Percentiles rank a stretch among this genome's conserved stretches.
phyloP scores from a whole-genome alignment of 35 echinoderm and acorn worm species.

The Apostichopus parvimensis region DNA sequence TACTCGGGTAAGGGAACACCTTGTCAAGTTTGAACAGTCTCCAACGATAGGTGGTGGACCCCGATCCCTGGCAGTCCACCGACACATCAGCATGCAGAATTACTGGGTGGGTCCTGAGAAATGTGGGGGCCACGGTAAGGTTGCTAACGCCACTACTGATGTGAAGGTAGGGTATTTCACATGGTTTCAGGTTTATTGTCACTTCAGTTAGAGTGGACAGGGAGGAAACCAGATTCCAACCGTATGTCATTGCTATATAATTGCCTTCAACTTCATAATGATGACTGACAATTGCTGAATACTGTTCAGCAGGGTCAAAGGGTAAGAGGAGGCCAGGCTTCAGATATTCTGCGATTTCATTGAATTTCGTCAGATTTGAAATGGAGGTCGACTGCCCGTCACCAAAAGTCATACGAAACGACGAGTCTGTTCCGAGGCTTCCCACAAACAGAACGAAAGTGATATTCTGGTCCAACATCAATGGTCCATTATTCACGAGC shows the following conservation, averaged over 20 bases:
- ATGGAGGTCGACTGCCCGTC: constrained; percentile 53
- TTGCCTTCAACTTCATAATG: constrained; percentile 53
- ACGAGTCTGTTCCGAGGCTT: constrained; percentile 58
- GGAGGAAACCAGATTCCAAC: constrained; percentile 51
- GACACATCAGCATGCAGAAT: constrained; percentile 48
- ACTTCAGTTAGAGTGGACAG: constrained; percentile 51
- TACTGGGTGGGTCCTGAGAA: constrained; percentile 42
- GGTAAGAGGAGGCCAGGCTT: constrained; percentile 63
- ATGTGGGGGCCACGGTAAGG: constrained; percentile 38
- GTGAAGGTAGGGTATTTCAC: constrained; percentile 65
- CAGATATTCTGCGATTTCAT: constrained; percentile 37
- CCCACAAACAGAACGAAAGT: constrained; percentile 74
- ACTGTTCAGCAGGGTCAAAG: constrained; percentile 64
- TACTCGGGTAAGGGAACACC: constrained; percentile 60
- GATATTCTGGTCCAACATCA: constrained; percentile 39
- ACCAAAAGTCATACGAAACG: constrained; percentile 60
- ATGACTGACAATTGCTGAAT: constrained; percentile 53
- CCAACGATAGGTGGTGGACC: constrained; percentile 59
- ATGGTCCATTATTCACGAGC: constrained; percentile 83
- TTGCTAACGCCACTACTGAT: constrained; percentile 64
- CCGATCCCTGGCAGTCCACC: constrained; percentile 56
- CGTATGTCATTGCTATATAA: constrained; percentile 55
- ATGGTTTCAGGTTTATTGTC: constrained; percentile 52
- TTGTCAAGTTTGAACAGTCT: constrained; percentile 64
- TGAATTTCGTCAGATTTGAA: constrained; percentile 17